A percentile compares a stretch with the other conserved stretches of the same genome.
phyloP scores from a whole-genome alignment of 92 coral and sea anemone species.

The Siderastrea siderea region DNA sequence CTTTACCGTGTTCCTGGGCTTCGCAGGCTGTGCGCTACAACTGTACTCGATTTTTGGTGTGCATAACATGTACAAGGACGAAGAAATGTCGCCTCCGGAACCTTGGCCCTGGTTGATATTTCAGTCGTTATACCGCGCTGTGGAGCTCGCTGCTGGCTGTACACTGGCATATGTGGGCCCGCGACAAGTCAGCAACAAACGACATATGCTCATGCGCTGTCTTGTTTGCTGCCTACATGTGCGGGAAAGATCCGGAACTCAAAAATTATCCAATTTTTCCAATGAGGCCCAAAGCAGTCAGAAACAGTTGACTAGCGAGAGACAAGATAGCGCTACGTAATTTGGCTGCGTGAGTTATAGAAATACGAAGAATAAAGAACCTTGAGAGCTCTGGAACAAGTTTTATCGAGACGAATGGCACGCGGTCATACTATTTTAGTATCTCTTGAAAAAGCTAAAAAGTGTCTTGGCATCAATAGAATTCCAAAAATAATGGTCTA shows the following conservation, averaged over 20 bases:
- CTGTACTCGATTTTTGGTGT: conserved; percentile 77
- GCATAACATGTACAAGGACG: conserved; percentile 63
- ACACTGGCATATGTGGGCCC: conserved; percentile 88
- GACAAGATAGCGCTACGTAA: not conserved
- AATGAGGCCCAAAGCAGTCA: not conserved
- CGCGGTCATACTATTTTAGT: too few relatives aligned
- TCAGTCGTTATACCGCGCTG: conserved; percentile 76
- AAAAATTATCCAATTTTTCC: not conserved
- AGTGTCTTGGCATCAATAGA: too few relatives aligned
- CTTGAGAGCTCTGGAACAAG: too few relatives aligned
- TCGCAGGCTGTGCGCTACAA: conserved; percentile 80
- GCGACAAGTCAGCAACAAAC: conserved; percentile 53
- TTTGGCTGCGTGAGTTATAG: too few relatives aligned
- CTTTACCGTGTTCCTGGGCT: conserved; percentile 76
- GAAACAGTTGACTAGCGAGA: not conserved
- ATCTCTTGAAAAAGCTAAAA: too few relatives aligned
- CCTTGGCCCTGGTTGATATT: conserved; percentile 86
- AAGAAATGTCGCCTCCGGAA: conserved; percentile 37
- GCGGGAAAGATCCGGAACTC: not conserved
- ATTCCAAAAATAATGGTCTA: too few relatives aligned
- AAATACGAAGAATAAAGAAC: too few relatives aligned
- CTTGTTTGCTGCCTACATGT: not conserved
- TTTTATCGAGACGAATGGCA: too few relatives aligned
- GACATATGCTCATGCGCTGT: conserved; percentile 5
- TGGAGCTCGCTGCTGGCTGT: conserved; percentile 77